A percentile compares a stretch with the other conserved stretches of the same genome.
Evolutionary conservation across 2,113 vertebrate genomes (phyloP).

Genomic region (Galemys pyrenaicus): DNA sequence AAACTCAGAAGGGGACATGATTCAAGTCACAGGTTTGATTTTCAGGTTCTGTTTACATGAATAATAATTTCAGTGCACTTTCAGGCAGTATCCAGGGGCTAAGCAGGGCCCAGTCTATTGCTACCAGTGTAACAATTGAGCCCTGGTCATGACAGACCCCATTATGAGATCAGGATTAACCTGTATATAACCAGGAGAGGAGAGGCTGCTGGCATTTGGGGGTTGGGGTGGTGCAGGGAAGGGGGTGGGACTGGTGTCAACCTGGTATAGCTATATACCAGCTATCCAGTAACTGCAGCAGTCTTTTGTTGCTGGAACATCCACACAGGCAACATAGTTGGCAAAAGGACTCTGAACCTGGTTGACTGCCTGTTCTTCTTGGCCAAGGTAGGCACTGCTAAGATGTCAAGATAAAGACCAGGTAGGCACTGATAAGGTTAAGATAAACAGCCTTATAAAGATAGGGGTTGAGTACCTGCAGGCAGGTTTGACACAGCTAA

Average conservation of each 20-base stretch:
- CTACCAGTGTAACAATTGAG: constrained; percentile 15
- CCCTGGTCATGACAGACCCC: neutral
- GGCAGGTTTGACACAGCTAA: constrained; percentile 28
- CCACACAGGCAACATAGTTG: constrained; percentile 78
- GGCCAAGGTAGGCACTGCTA: constrained; percentile 33
- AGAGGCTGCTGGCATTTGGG: neutral
- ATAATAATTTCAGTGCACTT: neutral
- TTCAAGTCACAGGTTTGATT: constrained; percentile 38
- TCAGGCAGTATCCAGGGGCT: neutral
- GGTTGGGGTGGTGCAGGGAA: neutral
- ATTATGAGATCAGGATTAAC: constrained; percentile 45
- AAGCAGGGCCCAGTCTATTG: neutral
- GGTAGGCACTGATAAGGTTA: constrained; percentile 34
- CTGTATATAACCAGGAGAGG: neutral
- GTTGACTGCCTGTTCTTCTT: constrained; percentile 77
- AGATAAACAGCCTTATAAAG: neutral
- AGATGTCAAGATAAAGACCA: neutral
- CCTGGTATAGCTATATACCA: neutral
- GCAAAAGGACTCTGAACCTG: constrained; percentile 84
- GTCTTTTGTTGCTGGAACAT: neutral
- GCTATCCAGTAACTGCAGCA: neutral
- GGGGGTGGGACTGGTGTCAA: neutral
- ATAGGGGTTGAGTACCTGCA: constrained; percentile 17
- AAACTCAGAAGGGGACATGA: neutral
- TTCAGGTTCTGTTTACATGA: constrained; percentile 47